A percentile compares a stretch with the other conserved stretches of the same genome.
phyloP scores from a whole-genome alignment of 2,113 vertebrate species.

The Sylvietta virens region DNA sequence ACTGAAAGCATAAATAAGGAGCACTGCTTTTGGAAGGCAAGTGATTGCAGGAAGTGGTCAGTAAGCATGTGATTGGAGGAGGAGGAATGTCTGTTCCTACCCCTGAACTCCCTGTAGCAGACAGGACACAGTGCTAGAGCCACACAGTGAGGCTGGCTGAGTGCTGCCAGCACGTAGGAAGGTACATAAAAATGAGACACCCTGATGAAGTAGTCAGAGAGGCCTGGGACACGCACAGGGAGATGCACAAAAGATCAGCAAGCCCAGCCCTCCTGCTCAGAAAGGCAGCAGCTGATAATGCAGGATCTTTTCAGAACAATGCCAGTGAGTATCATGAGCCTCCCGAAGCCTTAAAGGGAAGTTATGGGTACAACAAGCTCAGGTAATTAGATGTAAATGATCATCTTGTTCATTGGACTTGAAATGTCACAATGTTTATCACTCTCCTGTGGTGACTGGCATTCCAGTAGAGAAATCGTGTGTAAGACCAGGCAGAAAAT shows the following conservation, averaged over 20 bases:
- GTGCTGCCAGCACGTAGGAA: not conserved
- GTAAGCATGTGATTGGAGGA: not conserved
- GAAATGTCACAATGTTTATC: not conserved
- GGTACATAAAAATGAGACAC: not conserved
- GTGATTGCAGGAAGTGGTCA: not conserved
- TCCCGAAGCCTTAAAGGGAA: not conserved
- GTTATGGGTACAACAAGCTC: not conserved
- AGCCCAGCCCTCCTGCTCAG: not conserved
- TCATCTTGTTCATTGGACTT: not conserved
- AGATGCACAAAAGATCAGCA: not conserved
- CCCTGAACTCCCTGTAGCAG: not conserved
- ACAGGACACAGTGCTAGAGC: accelerated
- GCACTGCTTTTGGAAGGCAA: not conserved
- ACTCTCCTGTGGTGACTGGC: not conserved
- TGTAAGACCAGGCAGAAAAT: not conserved
- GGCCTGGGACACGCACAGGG: not conserved
- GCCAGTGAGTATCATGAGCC: accelerated
- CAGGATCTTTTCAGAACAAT: not conserved
- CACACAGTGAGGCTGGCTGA: not conserved
- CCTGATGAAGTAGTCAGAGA: not conserved
- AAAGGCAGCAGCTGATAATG: not conserved
- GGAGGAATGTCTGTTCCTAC: not conserved
- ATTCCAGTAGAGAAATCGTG: not conserved
- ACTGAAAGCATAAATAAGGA: not conserved
- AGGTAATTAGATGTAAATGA: not conserved